These are phyloP conservation scores for Eumacrocentrus americanus DNA, from an alignment of 2,888 invertebrate genomes.

Conservation along the genomic window DNA sequence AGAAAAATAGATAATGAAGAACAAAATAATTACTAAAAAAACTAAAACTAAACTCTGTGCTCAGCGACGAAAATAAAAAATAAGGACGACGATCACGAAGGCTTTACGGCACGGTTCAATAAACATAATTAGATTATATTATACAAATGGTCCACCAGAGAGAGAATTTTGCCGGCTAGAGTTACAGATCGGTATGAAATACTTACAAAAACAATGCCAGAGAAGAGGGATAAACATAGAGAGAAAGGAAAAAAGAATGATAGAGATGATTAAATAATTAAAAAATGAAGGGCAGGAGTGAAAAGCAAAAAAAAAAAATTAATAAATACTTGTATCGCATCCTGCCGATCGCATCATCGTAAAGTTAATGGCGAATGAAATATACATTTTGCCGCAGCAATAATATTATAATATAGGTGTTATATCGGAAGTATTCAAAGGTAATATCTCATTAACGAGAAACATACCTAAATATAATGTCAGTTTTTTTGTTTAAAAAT, in stretches of 20 bases:
- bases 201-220: constrained; percentile 1
- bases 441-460: constrained; percentile 27
- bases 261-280: no score
- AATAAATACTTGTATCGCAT: constrained; percentile 28
- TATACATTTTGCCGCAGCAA: constrained; percentile 63
- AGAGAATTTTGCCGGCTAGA: constrained; percentile 16
- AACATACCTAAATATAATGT: constrained; percentile 17
- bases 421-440: constrained; percentile 38
- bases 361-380: constrained; percentile 35
- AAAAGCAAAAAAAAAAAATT: constrained; percentile 4
- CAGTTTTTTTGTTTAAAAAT: constrained; percentile 14
- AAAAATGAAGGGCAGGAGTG: neutral
- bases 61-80: neutral
- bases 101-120: constrained; percentile 18
- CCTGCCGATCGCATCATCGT: constrained; percentile 29
- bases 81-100: constrained; percentile 1
- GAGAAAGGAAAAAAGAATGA: neutral
- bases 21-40: neutral
- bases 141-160: constrained; percentile 8
- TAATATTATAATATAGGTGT: constrained; percentile 59
- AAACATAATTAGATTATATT: constrained; percentile 31
- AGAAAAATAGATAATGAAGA: neutral
- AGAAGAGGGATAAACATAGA: neutral
- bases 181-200: constrained; percentile 22
- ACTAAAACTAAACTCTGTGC: neutral